Conservation (phyloP, 2,797 vertebrate species). For the Crypturellus tataupa region DNA sequence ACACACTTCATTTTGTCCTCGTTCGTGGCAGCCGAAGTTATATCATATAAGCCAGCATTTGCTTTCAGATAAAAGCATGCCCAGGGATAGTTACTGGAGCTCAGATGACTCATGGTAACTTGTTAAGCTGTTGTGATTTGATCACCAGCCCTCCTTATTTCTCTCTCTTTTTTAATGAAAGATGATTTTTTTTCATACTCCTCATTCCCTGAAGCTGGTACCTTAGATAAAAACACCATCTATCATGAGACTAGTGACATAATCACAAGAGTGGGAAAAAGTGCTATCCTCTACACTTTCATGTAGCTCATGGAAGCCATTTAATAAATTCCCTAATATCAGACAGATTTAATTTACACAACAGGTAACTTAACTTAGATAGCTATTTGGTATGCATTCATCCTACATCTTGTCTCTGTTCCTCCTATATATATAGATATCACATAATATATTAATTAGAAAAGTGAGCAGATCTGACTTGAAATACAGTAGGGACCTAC, state of each 20-base stretch:
- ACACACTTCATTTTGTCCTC: background rate
- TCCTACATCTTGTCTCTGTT: constrained; percentile 41
- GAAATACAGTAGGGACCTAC: background rate
- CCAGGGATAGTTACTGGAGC: background rate
- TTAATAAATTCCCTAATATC: constrained; percentile 64
- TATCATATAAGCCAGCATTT: background rate
- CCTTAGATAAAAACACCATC: constrained; percentile 33
- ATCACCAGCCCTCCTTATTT: background rate
- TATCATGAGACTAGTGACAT: constrained; percentile 17
- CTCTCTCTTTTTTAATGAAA: constrained; percentile 1
- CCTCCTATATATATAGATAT: constrained; percentile 27
- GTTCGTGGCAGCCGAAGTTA: background rate
- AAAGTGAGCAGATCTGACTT: constrained; percentile 54
- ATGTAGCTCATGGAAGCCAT: constrained; percentile 9
- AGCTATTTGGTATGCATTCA: constrained; percentile 38
- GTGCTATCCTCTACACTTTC: background rate
- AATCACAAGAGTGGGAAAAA: constrained; percentile 16
- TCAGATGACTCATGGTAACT: constrained; percentile 53
- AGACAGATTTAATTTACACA: constrained; percentile 33
- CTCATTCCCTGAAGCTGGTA: constrained; percentile 27
- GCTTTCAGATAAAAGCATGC: background rate
- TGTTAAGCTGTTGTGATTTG: constrained; percentile 27
- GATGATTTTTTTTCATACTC: background rate
- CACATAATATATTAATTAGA: constrained; percentile 63
- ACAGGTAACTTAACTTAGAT: constrained; percentile 57